Percentiles rank a stretch among this genome's conserved stretches.
phyloP scores from a whole-genome alignment of 2,113 vertebrate genomes.

The Limanda limanda region DNA sequence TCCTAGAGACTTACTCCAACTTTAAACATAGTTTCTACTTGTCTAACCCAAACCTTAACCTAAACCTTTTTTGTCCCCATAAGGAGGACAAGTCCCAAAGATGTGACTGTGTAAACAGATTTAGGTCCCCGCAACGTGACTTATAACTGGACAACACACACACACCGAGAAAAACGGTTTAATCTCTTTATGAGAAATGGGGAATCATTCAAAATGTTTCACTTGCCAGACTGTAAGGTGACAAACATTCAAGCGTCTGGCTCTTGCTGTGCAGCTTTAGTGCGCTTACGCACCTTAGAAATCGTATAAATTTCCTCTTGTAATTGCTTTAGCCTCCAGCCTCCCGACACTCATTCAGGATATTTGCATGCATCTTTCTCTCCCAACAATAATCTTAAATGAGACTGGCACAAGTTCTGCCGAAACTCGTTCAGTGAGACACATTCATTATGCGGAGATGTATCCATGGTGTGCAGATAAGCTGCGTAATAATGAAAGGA shows the following conservation, averaged over 20 bases:
- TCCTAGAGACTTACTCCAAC: not conserved
- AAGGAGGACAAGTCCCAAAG: not conserved
- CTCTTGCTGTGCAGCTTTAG: slow-evolving; percentile 7
- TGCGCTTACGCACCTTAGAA: slow-evolving; percentile 19
- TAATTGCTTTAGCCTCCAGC: slow-evolving; percentile 46
- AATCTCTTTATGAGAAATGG: not conserved
- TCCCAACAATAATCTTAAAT: slow-evolving; percentile 50
- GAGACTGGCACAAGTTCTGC: slow-evolving; percentile 44
- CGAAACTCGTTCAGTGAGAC: slow-evolving; percentile 35
- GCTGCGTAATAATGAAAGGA: slow-evolving; percentile 23
- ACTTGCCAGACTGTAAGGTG: slow-evolving; percentile 2
- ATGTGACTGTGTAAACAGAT: no score
- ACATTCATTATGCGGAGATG: slow-evolving; percentile 39
- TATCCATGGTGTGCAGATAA: slow-evolving; percentile 32
- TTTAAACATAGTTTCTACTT: no score
- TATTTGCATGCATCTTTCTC: slow-evolving; percentile 26
- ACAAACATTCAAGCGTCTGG: slow-evolving; percentile 19
- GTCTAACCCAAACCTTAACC: no score
- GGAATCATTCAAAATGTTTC: slow-evolving; percentile 22
- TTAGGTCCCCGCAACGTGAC: not conserved
- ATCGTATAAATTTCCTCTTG: slow-evolving; percentile 22
- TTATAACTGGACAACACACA: not conserved
- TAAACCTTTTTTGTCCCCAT: not conserved
- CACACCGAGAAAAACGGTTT: not conserved
- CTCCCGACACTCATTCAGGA: slow-evolving; percentile 13